phyloP scores from a whole-genome alignment of 1,140 invertebrate genomes.

The Eufriesea mexicana region DNA sequence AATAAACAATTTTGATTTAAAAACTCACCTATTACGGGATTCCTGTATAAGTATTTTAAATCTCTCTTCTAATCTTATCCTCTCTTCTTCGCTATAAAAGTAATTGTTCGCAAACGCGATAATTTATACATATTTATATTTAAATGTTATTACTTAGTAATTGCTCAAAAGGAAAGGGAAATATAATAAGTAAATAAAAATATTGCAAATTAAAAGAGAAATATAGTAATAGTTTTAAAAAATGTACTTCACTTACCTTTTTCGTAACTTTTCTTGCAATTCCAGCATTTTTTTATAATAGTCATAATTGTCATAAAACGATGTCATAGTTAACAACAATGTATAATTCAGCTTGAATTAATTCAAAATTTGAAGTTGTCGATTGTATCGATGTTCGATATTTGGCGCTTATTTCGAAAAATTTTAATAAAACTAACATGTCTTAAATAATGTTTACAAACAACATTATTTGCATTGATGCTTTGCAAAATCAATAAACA shows the following conservation, averaged over 20 bases:
- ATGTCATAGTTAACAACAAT: conserved; percentile 61
- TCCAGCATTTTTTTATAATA: conserved; percentile 78
- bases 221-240: no score
- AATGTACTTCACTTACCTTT: conserved; percentile 68
- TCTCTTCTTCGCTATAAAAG: conserved; percentile 77
- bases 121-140: neutral
- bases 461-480: no score
- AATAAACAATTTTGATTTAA: neutral
- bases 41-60: conserved; percentile 76
- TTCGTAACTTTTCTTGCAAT: conserved; percentile 76
- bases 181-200: no score
- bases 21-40: conserved; percentile 74
- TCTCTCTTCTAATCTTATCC: conserved; percentile 77
- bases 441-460: conserved; percentile 1
- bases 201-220: no score
- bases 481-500: neutral
- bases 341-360: conserved; percentile 2
- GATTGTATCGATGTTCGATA: conserved; percentile 53
- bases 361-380: conserved; percentile 30
- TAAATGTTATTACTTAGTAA: neutral
- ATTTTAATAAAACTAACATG: neutral
- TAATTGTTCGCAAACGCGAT: conserved; percentile 1
- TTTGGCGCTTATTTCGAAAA: conserved; percentile 2
- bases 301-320: conserved; percentile 68
- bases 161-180: neutral